Conservation (phyloP, 1,140 invertebrate genomes). For the Papilio dardanus region DNA sequence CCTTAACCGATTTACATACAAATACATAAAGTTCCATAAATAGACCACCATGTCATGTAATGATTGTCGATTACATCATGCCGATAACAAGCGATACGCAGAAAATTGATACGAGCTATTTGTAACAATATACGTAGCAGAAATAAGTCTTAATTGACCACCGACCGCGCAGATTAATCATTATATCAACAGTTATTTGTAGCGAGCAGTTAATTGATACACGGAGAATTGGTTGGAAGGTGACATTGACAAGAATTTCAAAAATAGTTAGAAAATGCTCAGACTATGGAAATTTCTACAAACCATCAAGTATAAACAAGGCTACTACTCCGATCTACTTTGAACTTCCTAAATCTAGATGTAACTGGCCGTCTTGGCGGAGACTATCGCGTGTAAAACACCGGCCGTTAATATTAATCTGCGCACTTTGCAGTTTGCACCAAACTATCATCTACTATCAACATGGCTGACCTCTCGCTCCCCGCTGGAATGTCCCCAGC, state of each 20-base stretch:
- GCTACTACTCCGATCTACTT: not conserved
- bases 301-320: not conserved
- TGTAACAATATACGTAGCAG: conserved; percentile 11
- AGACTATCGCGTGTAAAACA: not conserved
- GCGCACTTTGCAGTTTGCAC: conserved; percentile 13
- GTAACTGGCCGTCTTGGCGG: not conserved
- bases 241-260: not conserved
- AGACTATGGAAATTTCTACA: not conserved
- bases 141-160: conserved; percentile 19
- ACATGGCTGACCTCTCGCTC: conserved; percentile 8
- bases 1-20: not conserved
- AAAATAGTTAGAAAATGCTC: not conserved
- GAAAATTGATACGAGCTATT: not conserved
- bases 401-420: not conserved
- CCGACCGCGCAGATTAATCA: conserved; percentile 3
- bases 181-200: not conserved
- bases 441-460: not conserved
- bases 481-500: not conserved
- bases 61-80: conserved; percentile 14
- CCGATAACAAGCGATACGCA: not conserved
- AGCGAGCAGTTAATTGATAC: not conserved
- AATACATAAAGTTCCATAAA: not conserved
- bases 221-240: not conserved
- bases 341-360: not conserved
- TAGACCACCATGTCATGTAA: not conserved